Conservation (phyloP, 2,888 invertebrate genomes). For the Rhogogaster chlorosoma region DNA sequence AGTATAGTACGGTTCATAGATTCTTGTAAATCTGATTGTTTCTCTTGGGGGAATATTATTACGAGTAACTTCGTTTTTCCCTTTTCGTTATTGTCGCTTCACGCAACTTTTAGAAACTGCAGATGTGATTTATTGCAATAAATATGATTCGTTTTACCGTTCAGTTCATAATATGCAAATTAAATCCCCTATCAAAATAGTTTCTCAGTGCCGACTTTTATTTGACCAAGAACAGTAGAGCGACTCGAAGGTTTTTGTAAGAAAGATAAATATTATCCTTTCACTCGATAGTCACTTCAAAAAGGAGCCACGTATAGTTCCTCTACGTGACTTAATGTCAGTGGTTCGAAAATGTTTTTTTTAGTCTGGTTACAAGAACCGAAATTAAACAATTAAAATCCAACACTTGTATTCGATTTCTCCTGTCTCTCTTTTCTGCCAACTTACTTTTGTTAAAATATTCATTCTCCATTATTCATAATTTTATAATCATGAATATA, state of each 20-base stretch:
- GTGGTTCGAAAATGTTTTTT: background rate
- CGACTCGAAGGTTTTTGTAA: background rate
- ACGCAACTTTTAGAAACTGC: background rate
- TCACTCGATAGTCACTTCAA: background rate
- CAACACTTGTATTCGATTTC: background rate
- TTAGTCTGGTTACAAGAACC: background rate
- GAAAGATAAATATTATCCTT: slow-evolving; percentile 11
- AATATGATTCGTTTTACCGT: background rate
- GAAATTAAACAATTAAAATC: background rate
- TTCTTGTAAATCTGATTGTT: background rate
- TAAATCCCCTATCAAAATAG: slow-evolving; percentile 17
- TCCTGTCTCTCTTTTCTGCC: background rate
- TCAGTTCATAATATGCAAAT: background rate
- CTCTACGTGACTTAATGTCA: slow-evolving; percentile 4
- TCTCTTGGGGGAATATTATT: background rate
- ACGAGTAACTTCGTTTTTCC: too few species aligned
- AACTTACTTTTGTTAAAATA: background rate
- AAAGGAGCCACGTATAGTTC: background rate
- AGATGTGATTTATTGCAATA: background rate
- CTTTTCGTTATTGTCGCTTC: background rate
- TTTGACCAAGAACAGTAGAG: background rate
- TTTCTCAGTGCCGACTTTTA: background rate
- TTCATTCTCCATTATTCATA: background rate
- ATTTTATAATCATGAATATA: background rate
- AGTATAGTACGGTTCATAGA: background rate